Evolutionary conservation across 2,797 vertebrate species (phyloP).

Genomic region (Caiman crocodilus): DNA sequence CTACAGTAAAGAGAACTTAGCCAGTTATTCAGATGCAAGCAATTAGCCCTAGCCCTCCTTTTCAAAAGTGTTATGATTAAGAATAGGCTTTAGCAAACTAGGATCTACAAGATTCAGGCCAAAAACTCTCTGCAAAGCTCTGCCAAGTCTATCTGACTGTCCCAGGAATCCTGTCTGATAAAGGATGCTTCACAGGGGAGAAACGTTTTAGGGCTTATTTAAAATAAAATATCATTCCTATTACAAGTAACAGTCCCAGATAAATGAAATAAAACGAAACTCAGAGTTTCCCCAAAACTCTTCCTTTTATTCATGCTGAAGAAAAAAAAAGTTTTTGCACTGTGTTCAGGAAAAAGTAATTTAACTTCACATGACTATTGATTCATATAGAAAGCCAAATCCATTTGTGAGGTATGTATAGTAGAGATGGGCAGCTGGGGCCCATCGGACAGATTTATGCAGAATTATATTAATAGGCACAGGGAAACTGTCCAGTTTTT

Average conservation of each 20-base stretch:
- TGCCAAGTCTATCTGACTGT: not conserved
- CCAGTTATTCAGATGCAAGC: not conserved
- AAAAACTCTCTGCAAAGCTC: not conserved
- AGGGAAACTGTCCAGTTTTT: slow-evolving; percentile 36
- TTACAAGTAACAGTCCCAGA: not conserved
- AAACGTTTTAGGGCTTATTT: not conserved
- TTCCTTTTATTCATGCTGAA: fast-evolving
- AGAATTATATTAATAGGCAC: not conserved
- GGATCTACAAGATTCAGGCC: not conserved
- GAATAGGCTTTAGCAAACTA: not conserved
- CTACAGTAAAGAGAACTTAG: fast-evolving
- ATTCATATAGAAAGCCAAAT: slow-evolving; percentile 31
- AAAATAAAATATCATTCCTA: not conserved
- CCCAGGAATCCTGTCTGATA: not conserved
- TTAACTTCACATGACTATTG: not conserved
- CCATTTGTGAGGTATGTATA: not conserved
- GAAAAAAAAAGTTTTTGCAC: not conserved
- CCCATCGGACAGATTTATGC: not conserved
- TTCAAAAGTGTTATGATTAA: not conserved
- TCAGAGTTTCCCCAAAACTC: not conserved
- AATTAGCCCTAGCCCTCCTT: not conserved
- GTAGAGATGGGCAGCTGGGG: slow-evolving; percentile 2
- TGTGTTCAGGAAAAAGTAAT: not conserved
- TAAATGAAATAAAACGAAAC: not conserved
- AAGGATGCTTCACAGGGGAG: not conserved